A percentile compares a stretch with the other conserved stretches of the same genome.
Evolutionary conservation across 2,888 invertebrate species (phyloP).

Genomic region (Diarsia brunnea): DNA sequence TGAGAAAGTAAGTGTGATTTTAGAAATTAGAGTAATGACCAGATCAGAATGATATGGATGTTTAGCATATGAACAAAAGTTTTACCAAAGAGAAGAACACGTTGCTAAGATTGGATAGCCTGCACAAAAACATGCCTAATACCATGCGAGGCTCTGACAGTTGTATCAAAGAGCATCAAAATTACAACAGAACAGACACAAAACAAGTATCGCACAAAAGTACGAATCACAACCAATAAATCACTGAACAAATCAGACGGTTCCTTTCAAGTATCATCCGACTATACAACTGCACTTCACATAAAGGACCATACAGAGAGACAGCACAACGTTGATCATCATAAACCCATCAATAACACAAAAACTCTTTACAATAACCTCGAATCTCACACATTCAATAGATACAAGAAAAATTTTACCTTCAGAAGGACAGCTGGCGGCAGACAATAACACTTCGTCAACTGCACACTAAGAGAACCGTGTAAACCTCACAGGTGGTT

Average conservation of each 20-base stretch:
- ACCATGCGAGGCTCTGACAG: not conserved
- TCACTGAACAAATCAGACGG: conserved; percentile 18
- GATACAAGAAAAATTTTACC: conserved; percentile 72
- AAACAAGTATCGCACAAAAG: not conserved
- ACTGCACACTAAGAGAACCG: conserved; percentile 78
- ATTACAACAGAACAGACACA: conserved; percentile 9
- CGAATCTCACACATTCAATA: conserved; percentile 65
- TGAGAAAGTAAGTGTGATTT: conserved; percentile 19
- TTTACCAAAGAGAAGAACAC: not conserved
- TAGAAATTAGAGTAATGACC: not conserved
- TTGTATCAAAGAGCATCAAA: conserved; percentile 1
- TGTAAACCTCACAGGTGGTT: conserved; percentile 86
- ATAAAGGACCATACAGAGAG: conserved; percentile 35
- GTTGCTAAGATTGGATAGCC: not conserved
- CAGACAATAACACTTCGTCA: conserved; percentile 81
- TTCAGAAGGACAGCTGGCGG: conserved; percentile 74
- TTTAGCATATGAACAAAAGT: not conserved
- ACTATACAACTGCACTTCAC: conserved; percentile 20
- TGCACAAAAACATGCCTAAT: not conserved
- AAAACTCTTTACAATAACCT: conserved; percentile 59
- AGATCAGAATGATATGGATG: not conserved
- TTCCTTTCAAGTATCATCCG: conserved; percentile 27
- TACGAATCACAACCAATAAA: conserved; percentile 32
- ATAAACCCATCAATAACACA: conserved; percentile 57
- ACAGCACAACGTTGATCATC: conserved; percentile 42